Conservation (phyloP, 1,140 invertebrate genomes). For the Myzus persicae region DNA sequence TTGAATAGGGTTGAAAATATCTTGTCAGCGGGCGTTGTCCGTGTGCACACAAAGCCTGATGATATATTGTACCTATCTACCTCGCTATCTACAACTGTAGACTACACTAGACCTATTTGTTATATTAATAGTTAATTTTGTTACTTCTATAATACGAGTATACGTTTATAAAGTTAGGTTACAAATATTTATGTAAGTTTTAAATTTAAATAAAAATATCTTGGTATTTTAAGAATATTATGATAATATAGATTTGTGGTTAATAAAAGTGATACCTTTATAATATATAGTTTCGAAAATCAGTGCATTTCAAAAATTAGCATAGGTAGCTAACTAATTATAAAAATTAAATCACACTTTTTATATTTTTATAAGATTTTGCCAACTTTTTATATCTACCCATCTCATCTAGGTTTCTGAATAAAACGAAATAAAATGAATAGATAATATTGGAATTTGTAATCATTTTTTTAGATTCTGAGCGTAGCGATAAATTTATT, state of each 20-base stretch:
- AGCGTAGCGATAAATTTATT: no score
- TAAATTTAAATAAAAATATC: not conserved
- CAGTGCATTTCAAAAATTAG: no score
- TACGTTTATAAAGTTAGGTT: not conserved
- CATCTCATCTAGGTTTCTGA: no score
- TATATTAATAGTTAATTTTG: not conserved
- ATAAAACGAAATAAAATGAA: no score
- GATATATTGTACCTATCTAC: not conserved
- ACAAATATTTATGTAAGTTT: not conserved
- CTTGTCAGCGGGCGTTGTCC: not conserved
- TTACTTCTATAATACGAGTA: not conserved
- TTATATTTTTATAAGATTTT: no score
- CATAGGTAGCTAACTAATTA: no score
- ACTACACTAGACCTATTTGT: not conserved
- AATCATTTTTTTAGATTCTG: no score
- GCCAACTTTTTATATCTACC: no score
- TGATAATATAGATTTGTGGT: not conserved
- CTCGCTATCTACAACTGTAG: not conserved
- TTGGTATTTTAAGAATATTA: not conserved
- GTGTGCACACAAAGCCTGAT: not conserved
- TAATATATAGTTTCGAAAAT: not conserved
- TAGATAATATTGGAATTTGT: no score
- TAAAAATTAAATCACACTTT: no score
- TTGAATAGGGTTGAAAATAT: slow-evolving; percentile 19
- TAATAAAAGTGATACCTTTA: not conserved